A percentile compares a stretch with the other conserved stretches of the same genome.
Conservation (phyloP, 2,888 invertebrate genomes). For the Cyclophora albipunctata region DNA sequence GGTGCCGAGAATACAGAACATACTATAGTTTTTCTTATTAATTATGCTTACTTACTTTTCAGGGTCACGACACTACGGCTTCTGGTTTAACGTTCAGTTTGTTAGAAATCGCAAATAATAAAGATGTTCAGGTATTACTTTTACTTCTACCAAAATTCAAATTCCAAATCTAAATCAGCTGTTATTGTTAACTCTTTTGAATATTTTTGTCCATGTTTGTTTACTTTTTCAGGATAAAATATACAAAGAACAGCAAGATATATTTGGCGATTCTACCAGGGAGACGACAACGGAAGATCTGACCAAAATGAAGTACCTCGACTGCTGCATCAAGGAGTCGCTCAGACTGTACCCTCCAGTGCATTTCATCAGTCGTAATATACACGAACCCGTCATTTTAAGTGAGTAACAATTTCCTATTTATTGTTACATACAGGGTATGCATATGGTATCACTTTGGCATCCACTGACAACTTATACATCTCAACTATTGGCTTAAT, state of each 20-base stretch:
- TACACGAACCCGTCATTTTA: constrained; percentile 73
- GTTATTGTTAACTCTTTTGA: constrained; percentile 19
- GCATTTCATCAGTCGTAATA: constrained; percentile 76
- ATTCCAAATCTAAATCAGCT: constrained; percentile 51
- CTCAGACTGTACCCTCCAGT: constrained; percentile 80
- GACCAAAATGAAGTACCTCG: constrained; percentile 79
- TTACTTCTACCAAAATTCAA: neutral
- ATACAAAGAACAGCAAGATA: constrained; percentile 75
- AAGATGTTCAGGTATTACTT: constrained; percentile 33
- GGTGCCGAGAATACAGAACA: too few relatives aligned
- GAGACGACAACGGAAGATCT: constrained; percentile 77
- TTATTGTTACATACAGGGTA: too few relatives aligned
- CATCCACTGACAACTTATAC: too few relatives aligned
- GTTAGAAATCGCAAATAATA: constrained; percentile 60
- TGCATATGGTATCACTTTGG: too few relatives aligned
- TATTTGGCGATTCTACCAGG: constrained; percentile 77
- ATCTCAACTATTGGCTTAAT: too few relatives aligned
- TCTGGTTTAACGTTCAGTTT: constrained; percentile 52
- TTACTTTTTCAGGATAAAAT: constrained; percentile 72
- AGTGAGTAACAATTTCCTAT: constrained; percentile 49
- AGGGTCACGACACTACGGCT: constrained; percentile 73
- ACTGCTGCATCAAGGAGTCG: constrained; percentile 81
- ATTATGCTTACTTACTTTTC: constrained; percentile 10
- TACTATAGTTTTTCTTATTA: too few relatives aligned
- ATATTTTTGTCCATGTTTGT: neutral